A percentile compares a stretch with the other conserved stretches of the same genome.
These are phyloP conservation scores for Agonopterix subpropinquella DNA, from an alignment of 2,888 invertebrate species.

Conservation along the genomic window DNA sequence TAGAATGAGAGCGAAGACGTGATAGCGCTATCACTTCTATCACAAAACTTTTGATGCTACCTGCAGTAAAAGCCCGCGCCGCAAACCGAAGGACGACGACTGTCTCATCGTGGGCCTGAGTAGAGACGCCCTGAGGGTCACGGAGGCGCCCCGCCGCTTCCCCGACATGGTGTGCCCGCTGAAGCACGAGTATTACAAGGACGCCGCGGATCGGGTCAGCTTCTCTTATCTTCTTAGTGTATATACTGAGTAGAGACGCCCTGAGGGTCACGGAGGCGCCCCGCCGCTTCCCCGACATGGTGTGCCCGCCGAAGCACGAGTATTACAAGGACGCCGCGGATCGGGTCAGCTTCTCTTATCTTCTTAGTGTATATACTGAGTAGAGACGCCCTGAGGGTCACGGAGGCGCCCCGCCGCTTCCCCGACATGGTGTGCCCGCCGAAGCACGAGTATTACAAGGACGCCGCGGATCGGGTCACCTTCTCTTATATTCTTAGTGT, in stretches of 20 bases:
- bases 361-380: constrained; percentile 15
- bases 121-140: constrained; percentile 45
- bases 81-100: constrained; percentile 48
- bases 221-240: background rate
- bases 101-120: constrained; percentile 57
- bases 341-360: constrained; percentile 30
- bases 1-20: no score
- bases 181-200: constrained; percentile 50
- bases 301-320: constrained; percentile 50
- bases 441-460: constrained; percentile 50
- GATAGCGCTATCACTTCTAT: no score
- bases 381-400: constrained; percentile 45
- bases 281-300: constrained; percentile 34
- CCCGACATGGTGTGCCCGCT: constrained; percentile 55
- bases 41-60: background rate
- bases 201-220: constrained; percentile 47
- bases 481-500: background rate
- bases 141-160: constrained; percentile 23
- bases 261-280: constrained; percentile 37
- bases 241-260: constrained; percentile 36
- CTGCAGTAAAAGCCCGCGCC: constrained; percentile 22
- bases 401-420: constrained; percentile 23
- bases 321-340: constrained; percentile 55
- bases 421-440: constrained; percentile 55
- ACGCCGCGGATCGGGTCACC: constrained; percentile 47